Conservation (phyloP, 2,888 invertebrate genomes). For the Hermodice carunculata region DNA sequence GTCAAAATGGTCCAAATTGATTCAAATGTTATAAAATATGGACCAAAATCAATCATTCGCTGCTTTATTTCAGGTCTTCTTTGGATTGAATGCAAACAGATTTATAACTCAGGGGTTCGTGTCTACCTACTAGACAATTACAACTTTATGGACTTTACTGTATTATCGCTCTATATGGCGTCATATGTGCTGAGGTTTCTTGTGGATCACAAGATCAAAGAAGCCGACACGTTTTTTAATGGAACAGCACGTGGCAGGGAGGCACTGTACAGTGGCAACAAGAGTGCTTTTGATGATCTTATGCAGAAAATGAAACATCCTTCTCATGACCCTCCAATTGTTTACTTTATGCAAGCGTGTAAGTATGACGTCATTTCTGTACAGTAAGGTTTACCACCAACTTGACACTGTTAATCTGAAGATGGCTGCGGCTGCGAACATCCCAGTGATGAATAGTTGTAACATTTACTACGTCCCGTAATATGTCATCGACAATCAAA, state of each 20-base stretch:
- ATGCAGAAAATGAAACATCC: slow-evolving; percentile 24
- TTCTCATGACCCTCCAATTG: slow-evolving; percentile 43
- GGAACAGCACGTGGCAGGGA: slow-evolving; percentile 56
- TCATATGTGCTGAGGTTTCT: slow-evolving; percentile 68
- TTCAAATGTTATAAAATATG: too few species aligned
- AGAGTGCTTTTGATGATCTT: slow-evolving; percentile 27
- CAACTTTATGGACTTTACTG: slow-evolving; percentile 68
- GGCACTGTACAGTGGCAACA: slow-evolving; percentile 51
- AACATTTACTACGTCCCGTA: too few species aligned
- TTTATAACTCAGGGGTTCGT: slow-evolving; percentile 65
- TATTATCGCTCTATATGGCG: slow-evolving; percentile 68
- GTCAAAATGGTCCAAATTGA: too few species aligned
- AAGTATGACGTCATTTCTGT: slow-evolving; percentile 14
- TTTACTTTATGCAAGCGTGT: slow-evolving; percentile 48
- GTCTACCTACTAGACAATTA: slow-evolving; percentile 67
- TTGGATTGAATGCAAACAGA: slow-evolving; percentile 69
- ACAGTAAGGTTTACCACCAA: too few species aligned
- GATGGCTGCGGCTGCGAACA: too few species aligned
- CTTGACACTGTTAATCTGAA: too few species aligned
- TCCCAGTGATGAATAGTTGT: too few species aligned
- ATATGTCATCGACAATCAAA: too few species aligned
- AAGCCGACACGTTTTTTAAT: slow-evolving; percentile 63
- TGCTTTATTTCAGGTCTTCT: slow-evolving; percentile 63
- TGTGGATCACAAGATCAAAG: slow-evolving; percentile 65
- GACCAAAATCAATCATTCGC: too few species aligned